Evolutionary conservation across 2,113 vertebrate species (phyloP), one percentile per base, ranked within the genome.

Genomic region (Phrynocephalus versicolor): DNA sequence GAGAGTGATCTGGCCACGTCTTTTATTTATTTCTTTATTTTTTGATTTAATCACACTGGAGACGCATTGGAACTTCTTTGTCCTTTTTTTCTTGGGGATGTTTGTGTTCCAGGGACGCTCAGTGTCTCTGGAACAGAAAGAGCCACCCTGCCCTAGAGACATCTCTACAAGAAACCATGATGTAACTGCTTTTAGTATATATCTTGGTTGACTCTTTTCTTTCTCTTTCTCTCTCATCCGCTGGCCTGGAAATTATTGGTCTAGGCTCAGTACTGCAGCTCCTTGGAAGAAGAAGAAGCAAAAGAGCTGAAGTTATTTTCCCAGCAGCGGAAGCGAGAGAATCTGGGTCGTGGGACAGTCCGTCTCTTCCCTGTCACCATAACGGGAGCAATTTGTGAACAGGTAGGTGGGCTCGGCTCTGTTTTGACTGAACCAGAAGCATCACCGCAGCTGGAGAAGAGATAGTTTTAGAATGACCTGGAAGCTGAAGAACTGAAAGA

Each of bases 301-400:
- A 96, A 98, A 85, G 99, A 99, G 91, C 96, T 99, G 79, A 99
- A 99, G 93, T 97, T 99, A 72, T 99, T 99, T 95, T 99, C 98
- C 87, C 98, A 97, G 93, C 99, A 99, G 91, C 97, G 99, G 69
- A 99, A 99, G 86, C 95, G 98, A 3, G 99, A 99, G 91, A 99
- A 99, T 85, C 92, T 99, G 92, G 99, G 99, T 73, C 95, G 98
- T 1, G 98, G 98, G 84, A 99, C 97, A 0, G 98, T 99, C 87
- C 96, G 98, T 0, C 99, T 98, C 0, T 99, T 99, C 91, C 99
- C 98, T 0, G 97, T 99, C 85, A 99, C 98, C 3, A 99, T 99
- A 97, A 99, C 98, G 0, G 99, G 99, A 70, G 98, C 98, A 0
- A 99, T 99, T 91, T 99, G 99, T 2, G 98, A 99, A 74, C 98